A percentile compares a stretch with the other conserved stretches of the same genome.
These are phyloP conservation scores for Nezara viridula DNA, from an alignment of 2,888 invertebrate species.

Conservation along the genomic window DNA sequence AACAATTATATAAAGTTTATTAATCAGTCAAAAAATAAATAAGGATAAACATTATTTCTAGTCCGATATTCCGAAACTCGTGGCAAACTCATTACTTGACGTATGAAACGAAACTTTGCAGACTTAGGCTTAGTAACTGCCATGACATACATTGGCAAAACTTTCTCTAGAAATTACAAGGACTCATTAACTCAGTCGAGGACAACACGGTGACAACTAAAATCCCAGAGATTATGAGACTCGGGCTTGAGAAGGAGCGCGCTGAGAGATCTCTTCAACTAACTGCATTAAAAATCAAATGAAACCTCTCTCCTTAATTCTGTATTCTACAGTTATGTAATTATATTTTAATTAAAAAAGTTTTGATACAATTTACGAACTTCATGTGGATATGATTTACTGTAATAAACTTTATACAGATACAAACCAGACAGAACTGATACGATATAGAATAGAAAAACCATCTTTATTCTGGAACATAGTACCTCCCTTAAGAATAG, in stretches of 20 bases:
- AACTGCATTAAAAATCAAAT: neutral
- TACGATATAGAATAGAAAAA: no score
- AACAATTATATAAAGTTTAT: no score
- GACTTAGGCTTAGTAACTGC: constrained; percentile 10
- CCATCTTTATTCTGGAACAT: no score
- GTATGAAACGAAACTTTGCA: neutral
- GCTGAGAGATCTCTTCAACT: neutral
- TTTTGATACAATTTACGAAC: no score
- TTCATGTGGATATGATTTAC: no score
- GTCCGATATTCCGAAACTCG: neutral
- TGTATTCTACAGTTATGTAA: no score
- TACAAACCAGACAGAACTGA: no score
- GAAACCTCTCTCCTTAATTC: neutral
- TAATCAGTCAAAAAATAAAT: neutral
- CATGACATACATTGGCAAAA: neutral
- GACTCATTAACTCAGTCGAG: neutral
- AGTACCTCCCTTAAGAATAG: no score
- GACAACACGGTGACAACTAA: neutral
- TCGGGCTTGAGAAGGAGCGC: neutral
- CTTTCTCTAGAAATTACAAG: constrained; percentile 19
- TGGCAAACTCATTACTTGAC: neutral
- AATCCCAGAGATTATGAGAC: neutral
- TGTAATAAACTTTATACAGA: no score
- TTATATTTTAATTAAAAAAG: no score
- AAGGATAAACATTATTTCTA: no score